phyloP scores from a whole-genome alignment of 2,888 invertebrate species.

The Patella pellucida region DNA sequence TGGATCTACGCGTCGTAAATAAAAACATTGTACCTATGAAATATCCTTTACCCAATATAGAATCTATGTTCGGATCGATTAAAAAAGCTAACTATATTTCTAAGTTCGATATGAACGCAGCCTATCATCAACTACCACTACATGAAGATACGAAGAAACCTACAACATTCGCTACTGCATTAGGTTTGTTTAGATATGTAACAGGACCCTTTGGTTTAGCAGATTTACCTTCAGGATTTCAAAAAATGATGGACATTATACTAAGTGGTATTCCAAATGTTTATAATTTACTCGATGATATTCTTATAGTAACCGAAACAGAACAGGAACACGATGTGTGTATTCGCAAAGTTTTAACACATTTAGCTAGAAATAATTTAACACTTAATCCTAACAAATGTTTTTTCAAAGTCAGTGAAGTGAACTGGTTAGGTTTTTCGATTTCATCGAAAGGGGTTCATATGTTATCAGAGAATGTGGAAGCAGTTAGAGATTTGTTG shows the following conservation, averaged over 20 bases:
- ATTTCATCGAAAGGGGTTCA: neutral
- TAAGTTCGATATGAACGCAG: neutral
- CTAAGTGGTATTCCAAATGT: neutral
- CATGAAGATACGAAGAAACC: neutral
- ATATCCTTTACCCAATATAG: neutral
- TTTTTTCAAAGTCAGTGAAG: too few species aligned
- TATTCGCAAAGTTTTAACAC: neutral
- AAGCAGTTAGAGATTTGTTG: neutral
- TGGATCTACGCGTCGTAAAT: neutral
- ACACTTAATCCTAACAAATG: too few species aligned
- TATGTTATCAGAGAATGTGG: neutral
- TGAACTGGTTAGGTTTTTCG: too few species aligned
- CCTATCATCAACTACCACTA: neutral
- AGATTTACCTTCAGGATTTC: neutral
- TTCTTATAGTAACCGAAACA: neutral
- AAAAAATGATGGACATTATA: neutral
- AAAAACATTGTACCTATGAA: conserved; percentile 3
- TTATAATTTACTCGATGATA: neutral
- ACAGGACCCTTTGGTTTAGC: neutral
- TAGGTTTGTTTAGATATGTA: neutral
- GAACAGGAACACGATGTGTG: neutral
- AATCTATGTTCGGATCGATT: neutral
- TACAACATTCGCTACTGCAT: neutral
- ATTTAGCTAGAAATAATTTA: neutral
- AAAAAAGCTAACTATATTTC: neutral